Percentiles rank a stretch among this genome's conserved stretches.
Conservation (phyloP, 2,797 vertebrate species). For the Strix occidentalis region DNA sequence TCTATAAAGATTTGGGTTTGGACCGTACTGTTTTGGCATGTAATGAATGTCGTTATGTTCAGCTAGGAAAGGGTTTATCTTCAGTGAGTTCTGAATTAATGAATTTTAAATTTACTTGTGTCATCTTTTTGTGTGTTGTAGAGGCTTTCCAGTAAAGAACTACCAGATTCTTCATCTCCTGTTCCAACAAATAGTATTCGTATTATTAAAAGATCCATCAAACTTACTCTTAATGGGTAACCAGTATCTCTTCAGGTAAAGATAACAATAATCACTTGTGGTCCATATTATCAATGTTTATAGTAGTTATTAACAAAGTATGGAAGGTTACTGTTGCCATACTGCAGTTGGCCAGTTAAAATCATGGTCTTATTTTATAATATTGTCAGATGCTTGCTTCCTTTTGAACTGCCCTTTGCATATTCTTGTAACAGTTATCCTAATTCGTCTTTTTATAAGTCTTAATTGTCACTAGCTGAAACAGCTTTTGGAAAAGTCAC, state of each 20-base stretch:
- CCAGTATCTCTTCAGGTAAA: slow-evolving; percentile 75
- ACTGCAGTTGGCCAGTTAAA: slow-evolving; percentile 27
- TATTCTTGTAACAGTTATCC: slow-evolving; percentile 26
- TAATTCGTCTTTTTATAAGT: slow-evolving; percentile 13
- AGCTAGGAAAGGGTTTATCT: neutral
- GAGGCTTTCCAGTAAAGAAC: slow-evolving; percentile 96
- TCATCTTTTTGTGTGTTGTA: slow-evolving; percentile 63
- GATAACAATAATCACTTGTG: slow-evolving; percentile 33
- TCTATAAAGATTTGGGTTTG: neutral
- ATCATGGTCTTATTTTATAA: slow-evolving; percentile 40
- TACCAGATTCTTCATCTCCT: slow-evolving; percentile 94
- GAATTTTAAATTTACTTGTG: neutral
- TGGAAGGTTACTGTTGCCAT: slow-evolving; percentile 22
- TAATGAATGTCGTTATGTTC: neutral
- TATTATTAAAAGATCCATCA: slow-evolving; percentile 96
- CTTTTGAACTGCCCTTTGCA: slow-evolving; percentile 42
- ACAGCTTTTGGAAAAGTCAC: slow-evolving; percentile 80
- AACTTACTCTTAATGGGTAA: slow-evolving; percentile 94
- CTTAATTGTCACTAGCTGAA: slow-evolving; percentile 69
- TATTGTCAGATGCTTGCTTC: slow-evolving; percentile 49
- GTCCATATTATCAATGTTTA: neutral
- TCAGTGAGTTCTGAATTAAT: neutral
- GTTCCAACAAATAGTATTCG: slow-evolving; percentile 89
- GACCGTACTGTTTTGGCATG: neutral
- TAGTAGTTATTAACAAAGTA: neutral